Conservation (phyloP, 2,113 vertebrate genomes). For the Lophotis ruficrista region DNA sequence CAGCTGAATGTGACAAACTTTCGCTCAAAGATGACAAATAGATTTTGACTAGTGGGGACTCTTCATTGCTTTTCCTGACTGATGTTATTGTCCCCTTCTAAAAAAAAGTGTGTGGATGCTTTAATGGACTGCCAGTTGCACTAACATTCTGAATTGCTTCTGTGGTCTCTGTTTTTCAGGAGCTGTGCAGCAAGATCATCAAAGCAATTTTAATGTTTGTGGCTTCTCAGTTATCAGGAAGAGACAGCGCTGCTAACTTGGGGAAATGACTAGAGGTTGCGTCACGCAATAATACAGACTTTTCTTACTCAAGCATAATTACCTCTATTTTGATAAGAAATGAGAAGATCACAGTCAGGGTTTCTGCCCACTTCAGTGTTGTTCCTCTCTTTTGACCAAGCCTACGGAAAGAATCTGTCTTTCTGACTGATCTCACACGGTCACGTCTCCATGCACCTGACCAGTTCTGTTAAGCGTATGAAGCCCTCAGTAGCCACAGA, state of each 20-base stretch:
- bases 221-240: neutral
- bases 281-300: neutral
- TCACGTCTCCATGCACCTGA: neutral
- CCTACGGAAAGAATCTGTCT: neutral
- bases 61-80: neutral
- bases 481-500: neutral
- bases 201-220: neutral
- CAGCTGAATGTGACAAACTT: neutral
- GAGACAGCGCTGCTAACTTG: neutral
- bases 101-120: neutral
- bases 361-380: neutral
- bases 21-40: neutral
- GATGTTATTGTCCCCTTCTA: neutral
- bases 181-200: neutral
- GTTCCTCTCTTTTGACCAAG: neutral
- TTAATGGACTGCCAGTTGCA: neutral
- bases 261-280: neutral
- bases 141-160: neutral
- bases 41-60: neutral
- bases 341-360: neutral
- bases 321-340: neutral
- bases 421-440: neutral
- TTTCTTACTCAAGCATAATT: neutral
- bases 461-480: neutral
- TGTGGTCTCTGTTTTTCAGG: neutral